These are phyloP conservation scores for Macroteleia sp. DNA, from an alignment of 2,888 invertebrate genomes.

Conservation along the genomic window DNA sequence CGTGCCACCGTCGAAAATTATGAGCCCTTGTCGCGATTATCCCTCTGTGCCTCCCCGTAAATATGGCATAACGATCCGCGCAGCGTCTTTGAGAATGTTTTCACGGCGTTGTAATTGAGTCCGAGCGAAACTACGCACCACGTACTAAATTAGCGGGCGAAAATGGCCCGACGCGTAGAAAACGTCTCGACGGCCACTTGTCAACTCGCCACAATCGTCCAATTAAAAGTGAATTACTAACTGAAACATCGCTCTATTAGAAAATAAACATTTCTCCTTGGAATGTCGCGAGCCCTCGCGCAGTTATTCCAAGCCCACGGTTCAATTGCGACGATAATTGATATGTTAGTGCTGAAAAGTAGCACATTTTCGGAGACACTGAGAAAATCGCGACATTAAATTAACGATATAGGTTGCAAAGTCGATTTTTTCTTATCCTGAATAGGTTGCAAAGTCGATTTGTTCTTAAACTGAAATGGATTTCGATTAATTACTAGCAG, in stretches of 20 bases:
- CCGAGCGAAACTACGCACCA: conserved; percentile 18
- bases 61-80: conserved; percentile 61
- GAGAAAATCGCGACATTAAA: too few relatives aligned
- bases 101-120: conserved; percentile 34
- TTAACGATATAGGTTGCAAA: too few relatives aligned
- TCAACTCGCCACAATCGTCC: conserved; percentile 56
- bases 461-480: too few relatives aligned
- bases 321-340: conserved; percentile 48
- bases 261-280: conserved; percentile 17
- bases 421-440: too few relatives aligned
- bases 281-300: not conserved
- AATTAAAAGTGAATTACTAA: conserved; percentile 63
- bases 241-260: conserved; percentile 38
- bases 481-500: too few relatives aligned
- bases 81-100: conserved; percentile 59
- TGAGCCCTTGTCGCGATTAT: conserved; percentile 71
- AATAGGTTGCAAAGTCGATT: too few relatives aligned
- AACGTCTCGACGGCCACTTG: conserved; percentile 47
- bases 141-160: conserved; percentile 47
- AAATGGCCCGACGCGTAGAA: conserved; percentile 32
- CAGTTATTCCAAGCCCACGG: conserved; percentile 20
- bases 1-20: conserved; percentile 72
- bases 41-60: conserved; percentile 64
- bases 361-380: too few relatives aligned
- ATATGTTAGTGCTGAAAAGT: too few relatives aligned